Evolutionary conservation across 2,888 invertebrate genomes (phyloP), one percentile per base, ranked within the genome.

Genomic region (Agonopterix alstromeriana): DNA sequence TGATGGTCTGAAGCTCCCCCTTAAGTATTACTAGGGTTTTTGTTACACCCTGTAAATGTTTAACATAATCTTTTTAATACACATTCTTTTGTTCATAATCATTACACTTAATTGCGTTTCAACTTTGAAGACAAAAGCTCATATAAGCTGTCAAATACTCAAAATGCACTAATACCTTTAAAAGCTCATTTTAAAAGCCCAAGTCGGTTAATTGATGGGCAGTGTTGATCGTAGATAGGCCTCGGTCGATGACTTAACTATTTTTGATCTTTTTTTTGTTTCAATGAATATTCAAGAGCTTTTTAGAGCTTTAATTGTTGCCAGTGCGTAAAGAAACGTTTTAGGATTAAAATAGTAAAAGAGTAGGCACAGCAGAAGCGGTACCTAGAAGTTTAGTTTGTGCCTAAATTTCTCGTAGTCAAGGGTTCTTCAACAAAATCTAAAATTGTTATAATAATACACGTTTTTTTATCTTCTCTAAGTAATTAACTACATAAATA

Each of bases 201-300:
- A 43, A 42, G 77, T 75, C 73, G 65, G 70, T 79, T 82, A 82
- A 82, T 80, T 78, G 79, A 70, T 66, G 72, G 64, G 57, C 67
- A 51, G 51, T 62, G 63, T 64, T 67, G 69, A 66, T 62, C 66
- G 55, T 43, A 68, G 77, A 78, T 77, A 77, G 63, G 60, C 65
- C 75, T 76, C 75, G 56, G 35, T 55, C 55, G 68, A 80, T 86
- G 85, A 86, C 81, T 84, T 64, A 60, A 73, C 80, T 68, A 71
- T 82, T 81, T 76, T 72, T 27, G 7, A 63, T 47, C 53, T 56
- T 55, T 57, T 61, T 57, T 58, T 57, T 54, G 51, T 67, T 68
- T 60, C 54, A 69, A 40, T 43, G 17, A 43, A 38, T 43, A 45
- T n/a, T 38, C 14, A 45, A 36, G 45, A 36, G 45, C 17, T 42